Evolutionary conservation across 2,113 vertebrate species (phyloP).

Genomic region (Salvator merianae): DNA sequence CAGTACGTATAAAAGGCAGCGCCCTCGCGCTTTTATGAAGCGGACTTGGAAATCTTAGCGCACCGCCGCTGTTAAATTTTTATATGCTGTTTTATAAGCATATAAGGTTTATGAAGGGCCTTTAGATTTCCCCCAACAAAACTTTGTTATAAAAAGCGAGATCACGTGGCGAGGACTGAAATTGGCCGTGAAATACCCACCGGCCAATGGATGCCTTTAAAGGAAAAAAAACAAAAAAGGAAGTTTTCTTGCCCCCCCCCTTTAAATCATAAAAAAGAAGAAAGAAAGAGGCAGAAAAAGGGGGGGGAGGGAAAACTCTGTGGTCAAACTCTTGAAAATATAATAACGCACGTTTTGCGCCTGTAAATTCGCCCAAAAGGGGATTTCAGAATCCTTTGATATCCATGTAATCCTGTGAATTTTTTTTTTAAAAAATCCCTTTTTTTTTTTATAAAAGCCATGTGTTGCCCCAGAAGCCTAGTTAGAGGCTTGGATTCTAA

Average conservation of each 20-base stretch:
- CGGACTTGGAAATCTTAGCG: constrained; percentile 84
- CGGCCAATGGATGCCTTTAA: constrained; percentile 79
- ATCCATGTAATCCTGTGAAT: constrained; percentile 75
- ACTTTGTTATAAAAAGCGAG: constrained; percentile 96
- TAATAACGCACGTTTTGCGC: constrained; percentile 68
- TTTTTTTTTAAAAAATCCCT: constrained; percentile 34
- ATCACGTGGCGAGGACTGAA: constrained; percentile 99
- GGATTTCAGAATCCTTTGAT: constrained; percentile 75
- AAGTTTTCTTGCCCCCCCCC: not conserved
- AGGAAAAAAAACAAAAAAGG: constrained; percentile 38
- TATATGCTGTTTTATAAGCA: constrained; percentile 99
- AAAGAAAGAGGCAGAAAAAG: not conserved
- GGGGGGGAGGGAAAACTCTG: constrained; percentile 33
- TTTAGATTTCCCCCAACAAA: constrained; percentile 97
- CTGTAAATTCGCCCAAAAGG: constrained; percentile 77
- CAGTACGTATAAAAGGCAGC: constrained; percentile 93
- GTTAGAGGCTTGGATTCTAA: constrained; percentile 77
- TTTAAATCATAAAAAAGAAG: constrained; percentile 2
- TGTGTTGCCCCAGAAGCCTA: constrained; percentile 78
- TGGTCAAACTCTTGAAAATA: constrained; percentile 72
- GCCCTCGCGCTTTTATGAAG: constrained; percentile 81
- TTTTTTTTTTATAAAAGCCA: constrained; percentile 79
- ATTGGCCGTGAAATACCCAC: constrained; percentile 97
- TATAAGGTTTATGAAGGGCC: constrained; percentile 98
- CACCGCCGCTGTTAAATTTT: constrained; percentile 96